Conservation (phyloP, 2,113 vertebrate species). For the Gasterosteus aculeatus region DNA sequence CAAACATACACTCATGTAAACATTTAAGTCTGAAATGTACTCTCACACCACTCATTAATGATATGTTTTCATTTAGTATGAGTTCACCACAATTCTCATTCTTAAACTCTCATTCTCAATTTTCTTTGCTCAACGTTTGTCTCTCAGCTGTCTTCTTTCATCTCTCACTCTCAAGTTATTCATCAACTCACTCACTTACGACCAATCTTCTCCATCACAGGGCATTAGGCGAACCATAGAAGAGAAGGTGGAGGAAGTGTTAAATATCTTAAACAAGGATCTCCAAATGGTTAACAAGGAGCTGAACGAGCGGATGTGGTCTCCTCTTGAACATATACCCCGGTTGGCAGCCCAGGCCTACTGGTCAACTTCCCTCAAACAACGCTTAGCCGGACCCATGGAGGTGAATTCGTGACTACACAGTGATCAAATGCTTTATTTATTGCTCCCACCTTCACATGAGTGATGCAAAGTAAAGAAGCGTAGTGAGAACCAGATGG, state of each 20-base stretch:
- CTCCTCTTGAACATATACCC: conserved; percentile 76
- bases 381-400: conserved; percentile 79
- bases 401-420: conserved; percentile 74
- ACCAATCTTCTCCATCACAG: conserved; percentile 58
- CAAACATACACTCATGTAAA: background rate
- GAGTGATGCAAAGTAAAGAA: background rate
- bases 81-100: background rate
- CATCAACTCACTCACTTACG: background rate
- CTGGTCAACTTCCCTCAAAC: conserved; percentile 74
- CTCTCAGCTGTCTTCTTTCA: background rate
- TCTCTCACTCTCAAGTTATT: background rate
- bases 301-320: conserved; percentile 64
- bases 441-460: background rate
- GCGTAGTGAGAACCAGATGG: background rate
- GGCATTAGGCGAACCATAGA: conserved; percentile 83
- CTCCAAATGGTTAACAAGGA: conserved; percentile 80
- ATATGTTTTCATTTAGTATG: background rate
- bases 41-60: background rate
- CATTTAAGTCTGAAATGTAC: background rate
- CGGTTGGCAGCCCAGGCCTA: conserved; percentile 76
- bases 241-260: conserved; percentile 83
- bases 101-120: background rate
- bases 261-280: conserved; percentile 80
- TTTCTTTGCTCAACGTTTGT: background rate
- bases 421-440: background rate